Percentiles rank a stretch among this genome's conserved stretches.
Conservation (phyloP, 2,113 vertebrate genomes). For the Chrysemys picta region DNA sequence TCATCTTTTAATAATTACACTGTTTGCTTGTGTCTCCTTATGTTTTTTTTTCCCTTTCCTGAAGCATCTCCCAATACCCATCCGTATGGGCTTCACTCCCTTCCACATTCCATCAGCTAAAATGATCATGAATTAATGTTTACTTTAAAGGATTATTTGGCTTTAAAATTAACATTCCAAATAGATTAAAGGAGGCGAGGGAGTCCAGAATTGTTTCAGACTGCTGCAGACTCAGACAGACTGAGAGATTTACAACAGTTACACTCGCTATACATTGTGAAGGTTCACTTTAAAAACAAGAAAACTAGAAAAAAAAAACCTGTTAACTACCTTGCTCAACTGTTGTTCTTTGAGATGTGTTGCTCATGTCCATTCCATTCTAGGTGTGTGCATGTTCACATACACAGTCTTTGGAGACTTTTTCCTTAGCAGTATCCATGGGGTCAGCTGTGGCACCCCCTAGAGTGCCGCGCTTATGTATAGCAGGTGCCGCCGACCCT, state of each 20-base stretch:
- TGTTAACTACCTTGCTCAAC: no score
- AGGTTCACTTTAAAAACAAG: neutral
- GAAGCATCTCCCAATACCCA: neutral
- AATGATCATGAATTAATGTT: neutral
- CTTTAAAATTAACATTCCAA: neutral
- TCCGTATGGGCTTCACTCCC: neutral
- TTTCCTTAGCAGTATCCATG: no score
- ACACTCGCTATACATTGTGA: neutral
- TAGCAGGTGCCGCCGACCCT: no score
- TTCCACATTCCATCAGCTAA: neutral
- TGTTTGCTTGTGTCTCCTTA: neutral
- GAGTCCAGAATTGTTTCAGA: neutral
- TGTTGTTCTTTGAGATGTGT: no score
- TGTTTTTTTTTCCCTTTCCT: neutral
- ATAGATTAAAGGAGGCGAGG: neutral
- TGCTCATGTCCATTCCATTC: no score
- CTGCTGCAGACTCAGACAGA: neutral
- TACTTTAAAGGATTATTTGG: neutral
- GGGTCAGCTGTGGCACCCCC: no score
- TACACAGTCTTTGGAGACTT: no score
- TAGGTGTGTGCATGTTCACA: no score
- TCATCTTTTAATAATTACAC: neutral
- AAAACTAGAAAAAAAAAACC: neutral
- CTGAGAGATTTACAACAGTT: neutral
- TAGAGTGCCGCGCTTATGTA: no score